Conservation (phyloP, 2,113 vertebrate species). For the Pleuronectes platessa region DNA sequence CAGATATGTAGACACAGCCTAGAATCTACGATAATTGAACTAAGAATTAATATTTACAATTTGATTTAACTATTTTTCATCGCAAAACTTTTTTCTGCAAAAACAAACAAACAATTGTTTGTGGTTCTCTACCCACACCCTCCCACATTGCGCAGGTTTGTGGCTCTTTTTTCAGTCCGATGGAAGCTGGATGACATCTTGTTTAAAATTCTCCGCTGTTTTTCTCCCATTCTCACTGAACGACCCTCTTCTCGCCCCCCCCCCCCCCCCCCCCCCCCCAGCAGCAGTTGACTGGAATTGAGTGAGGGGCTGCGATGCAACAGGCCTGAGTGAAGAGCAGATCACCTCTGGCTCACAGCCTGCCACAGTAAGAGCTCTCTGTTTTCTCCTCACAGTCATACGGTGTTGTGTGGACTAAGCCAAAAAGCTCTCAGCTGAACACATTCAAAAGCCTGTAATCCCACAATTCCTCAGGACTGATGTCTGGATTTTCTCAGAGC, state of each 20-base stretch:
- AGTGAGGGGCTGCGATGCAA: slow-evolving; percentile 63
- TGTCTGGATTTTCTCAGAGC: slow-evolving; percentile 23
- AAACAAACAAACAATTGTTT: neutral
- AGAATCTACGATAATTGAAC: no score
- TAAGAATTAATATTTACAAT: no score
- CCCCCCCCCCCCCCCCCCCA: neutral
- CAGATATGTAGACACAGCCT: no score
- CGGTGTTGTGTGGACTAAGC: slow-evolving; percentile 38
- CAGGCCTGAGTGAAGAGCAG: slow-evolving; percentile 52
- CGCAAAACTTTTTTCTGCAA: neutral
- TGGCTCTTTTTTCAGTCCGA: neutral
- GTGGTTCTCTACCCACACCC: no score
- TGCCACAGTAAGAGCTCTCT: slow-evolving; percentile 58
- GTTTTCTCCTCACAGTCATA: slow-evolving; percentile 26
- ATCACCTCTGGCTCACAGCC: slow-evolving; percentile 45
- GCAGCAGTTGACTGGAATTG: slow-evolving; percentile 24
- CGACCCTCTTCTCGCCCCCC: neutral
- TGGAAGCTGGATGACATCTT: slow-evolving; percentile 16
- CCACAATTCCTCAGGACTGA: slow-evolving; percentile 42
- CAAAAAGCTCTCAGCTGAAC: slow-evolving; percentile 44
- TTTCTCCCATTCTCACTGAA: neutral
- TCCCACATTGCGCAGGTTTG: neutral
- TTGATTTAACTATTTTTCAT: neutral
- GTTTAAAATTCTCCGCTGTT: neutral
- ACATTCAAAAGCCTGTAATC: slow-evolving; percentile 57